phyloP scores from a whole-genome alignment of 2,888 invertebrate genomes.

The Linnaemya vulpina region DNA sequence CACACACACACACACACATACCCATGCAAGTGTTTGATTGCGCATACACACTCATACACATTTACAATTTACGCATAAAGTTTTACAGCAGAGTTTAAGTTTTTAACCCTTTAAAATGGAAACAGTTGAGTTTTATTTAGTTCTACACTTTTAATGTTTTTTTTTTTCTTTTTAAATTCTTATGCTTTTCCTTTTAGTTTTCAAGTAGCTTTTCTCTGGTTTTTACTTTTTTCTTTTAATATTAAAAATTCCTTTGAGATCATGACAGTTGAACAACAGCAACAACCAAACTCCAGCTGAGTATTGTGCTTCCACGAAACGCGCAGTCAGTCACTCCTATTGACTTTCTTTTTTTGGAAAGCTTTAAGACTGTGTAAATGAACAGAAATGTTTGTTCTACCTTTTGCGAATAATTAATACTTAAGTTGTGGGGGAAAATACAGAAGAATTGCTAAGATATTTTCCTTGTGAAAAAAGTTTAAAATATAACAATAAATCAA shows the following conservation, averaged over 20 bases:
- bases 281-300: background rate
- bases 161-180: background rate
- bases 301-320: background rate
- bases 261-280: constrained; percentile 13
- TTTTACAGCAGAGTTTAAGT: constrained; percentile 10
- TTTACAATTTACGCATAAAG: background rate
- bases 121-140: background rate
- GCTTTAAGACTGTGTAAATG: background rate
- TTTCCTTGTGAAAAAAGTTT: too few species aligned
- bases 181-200: background rate
- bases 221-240: background rate
- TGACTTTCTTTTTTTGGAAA: background rate
- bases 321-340: background rate
- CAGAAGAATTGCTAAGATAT: background rate
- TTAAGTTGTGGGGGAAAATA: background rate
- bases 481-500: too few species aligned
- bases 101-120: constrained; percentile 20
- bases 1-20: background rate
- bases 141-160: background rate
- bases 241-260: constrained; percentile 36
- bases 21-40: too few species aligned
- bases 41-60: background rate
- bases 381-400: background rate
- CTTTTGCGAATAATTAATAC: constrained; percentile 46
- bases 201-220: constrained; percentile 1